Percentiles rank a stretch among this genome's conserved stretches.
Conservation (phyloP, 2,888 invertebrate genomes). For the Scrobipalpa atriplicella region DNA sequence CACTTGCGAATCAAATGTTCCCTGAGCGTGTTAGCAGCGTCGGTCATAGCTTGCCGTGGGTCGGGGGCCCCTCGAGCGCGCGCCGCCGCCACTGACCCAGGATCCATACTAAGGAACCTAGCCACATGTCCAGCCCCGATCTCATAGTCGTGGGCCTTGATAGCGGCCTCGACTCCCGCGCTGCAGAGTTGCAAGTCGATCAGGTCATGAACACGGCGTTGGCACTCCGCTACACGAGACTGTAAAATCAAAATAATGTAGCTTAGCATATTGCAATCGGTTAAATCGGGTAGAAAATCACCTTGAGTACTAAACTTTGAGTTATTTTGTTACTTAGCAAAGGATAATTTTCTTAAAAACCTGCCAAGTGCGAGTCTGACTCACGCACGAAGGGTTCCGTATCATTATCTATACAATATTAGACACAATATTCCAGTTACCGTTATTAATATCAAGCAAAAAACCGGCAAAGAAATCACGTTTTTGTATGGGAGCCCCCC, state of each 20-base stretch:
- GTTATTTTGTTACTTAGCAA: too few species aligned
- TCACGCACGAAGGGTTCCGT: too few species aligned
- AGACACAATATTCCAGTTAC: too few species aligned
- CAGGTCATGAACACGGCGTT: conserved; percentile 96
- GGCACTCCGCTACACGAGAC: conserved; percentile 96
- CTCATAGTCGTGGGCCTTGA: conserved; percentile 97
- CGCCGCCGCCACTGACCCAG: conserved; percentile 85
- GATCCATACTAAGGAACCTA: conserved; percentile 94
- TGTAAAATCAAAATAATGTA: conserved; percentile 59
- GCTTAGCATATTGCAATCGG: too few species aligned
- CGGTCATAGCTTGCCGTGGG: conserved; percentile 65
- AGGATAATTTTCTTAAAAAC: too few species aligned
- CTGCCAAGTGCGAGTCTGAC: too few species aligned
- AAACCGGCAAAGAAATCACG: too few species aligned
- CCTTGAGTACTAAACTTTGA: too few species aligned
- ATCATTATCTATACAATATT: too few species aligned
- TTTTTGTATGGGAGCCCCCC: too few species aligned
- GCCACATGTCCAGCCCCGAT: conserved; percentile 97
- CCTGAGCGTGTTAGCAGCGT: conserved; percentile 66
- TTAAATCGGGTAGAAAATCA: too few species aligned
- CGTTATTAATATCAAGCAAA: too few species aligned
- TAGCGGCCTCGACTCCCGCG: conserved; percentile 97
- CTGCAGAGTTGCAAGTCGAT: conserved; percentile 97
- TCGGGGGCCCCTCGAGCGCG: conserved; percentile 70
- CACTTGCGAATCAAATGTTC: conserved; percentile 69